Evolutionary conservation across 2,113 vertebrate genomes (phyloP), one percentile per base, ranked within the genome.

Genomic region (Bos indicus): DNA sequence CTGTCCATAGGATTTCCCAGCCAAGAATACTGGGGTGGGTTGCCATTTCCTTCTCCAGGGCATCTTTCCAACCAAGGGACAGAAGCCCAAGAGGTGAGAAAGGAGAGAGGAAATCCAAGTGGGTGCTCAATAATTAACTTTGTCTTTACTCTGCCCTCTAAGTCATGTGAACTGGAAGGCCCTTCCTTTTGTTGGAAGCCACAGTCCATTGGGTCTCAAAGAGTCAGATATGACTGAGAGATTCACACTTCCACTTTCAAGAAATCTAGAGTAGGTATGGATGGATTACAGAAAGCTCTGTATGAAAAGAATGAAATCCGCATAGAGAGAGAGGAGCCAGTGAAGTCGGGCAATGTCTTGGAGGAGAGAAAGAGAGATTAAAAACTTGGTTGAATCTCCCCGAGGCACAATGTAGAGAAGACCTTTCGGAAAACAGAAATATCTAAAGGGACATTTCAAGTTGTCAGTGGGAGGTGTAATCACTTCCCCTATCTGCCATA

Each of bases 221-320:
- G n/a, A 71, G 64, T 21, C 0, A 0, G 64, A 36, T 5, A 71
- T 21, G 64, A 71, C n/a, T 36, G 64, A 67, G 4, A 0, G 4
- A 36, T 36, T 71, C 64, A 71, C n/a, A 71, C n/a, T 71, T 71
- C 19, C 64, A 36, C n/a, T 71, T 71, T 71, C 64, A 84, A 67
- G 57, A 33, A 10, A 30, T 51, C 43, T 52, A 51, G 19, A 25
- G 51, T 60, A 60, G 43, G 25, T 40, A 48, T 25, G 16, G 13
- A 10, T 16, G 46, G 28, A 33, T 28, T 36, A 48, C 86, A 52
- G 71, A 92, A 67, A 59, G 43, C 46, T 84, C n/a, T 94, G 64
- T 33, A 62, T 25, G 12, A 57, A 84, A 71, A 6, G 36, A 84
- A 9, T 71, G 30, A 92, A 33, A 17, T 67, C 30, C 36, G 21